Evolutionary conservation across 2,797 vertebrate genomes (phyloP).

Genomic region (Thaleichthys pacificus): DNA sequence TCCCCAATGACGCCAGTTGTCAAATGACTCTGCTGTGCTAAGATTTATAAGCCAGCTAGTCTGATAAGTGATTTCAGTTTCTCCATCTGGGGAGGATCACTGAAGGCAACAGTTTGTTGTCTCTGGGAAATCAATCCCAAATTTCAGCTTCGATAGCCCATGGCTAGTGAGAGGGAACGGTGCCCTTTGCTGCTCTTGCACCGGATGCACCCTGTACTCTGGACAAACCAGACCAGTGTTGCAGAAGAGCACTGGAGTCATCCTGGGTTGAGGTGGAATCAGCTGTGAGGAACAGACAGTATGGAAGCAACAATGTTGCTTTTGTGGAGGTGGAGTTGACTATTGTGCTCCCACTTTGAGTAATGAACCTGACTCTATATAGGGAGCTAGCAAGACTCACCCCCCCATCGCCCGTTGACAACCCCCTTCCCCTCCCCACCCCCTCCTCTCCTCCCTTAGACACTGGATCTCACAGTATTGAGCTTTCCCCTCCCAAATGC

Average conservation of each 20-base stretch:
- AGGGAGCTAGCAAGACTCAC: neutral
- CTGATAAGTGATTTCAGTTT: conserved; percentile 17
- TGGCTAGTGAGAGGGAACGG: neutral
- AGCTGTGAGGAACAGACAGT: neutral
- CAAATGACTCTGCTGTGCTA: conserved; percentile 15
- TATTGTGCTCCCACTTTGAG: neutral
- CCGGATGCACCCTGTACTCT: neutral
- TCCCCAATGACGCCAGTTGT: conserved; percentile 24
- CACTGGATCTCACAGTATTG: neutral
- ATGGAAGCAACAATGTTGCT: conserved; percentile 13
- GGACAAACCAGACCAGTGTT: conserved; percentile 1
- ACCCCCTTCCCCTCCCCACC: neutral
- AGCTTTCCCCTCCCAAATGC: neutral
- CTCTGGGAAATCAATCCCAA: conserved; percentile 34
- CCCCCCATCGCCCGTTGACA: neutral
- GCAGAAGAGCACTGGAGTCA: neutral
- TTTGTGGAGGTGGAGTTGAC: conserved; percentile 6
- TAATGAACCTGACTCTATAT: conserved; percentile 12
- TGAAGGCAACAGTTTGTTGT: conserved; percentile 29
- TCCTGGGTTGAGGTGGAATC: conserved; percentile 18
- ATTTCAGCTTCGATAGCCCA: conserved; percentile 8
- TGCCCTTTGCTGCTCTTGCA: neutral
- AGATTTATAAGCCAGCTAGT: conserved; percentile 15
- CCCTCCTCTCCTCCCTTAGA: neutral
- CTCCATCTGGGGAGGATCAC: conserved; percentile 12